Percentiles rank a stretch among this genome's conserved stretches.
Evolutionary conservation across 37 sponge, comb jelly and placozoan genomes (phyloP).

Genomic region (Ephydatia muelleri): DNA sequence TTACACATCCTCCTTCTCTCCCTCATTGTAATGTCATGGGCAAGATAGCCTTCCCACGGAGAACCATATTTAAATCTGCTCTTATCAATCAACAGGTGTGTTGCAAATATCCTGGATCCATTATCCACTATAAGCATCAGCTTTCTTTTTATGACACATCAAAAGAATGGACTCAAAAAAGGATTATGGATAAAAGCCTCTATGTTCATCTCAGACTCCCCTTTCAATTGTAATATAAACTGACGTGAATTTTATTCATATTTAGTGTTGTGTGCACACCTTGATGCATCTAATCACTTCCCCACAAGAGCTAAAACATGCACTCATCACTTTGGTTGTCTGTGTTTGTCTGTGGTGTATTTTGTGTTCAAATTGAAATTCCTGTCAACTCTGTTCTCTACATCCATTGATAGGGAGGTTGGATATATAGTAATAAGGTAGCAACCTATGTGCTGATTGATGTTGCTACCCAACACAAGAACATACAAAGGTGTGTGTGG

Average conservation of each 20-base stretch:
- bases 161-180: not conserved
- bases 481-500: not conserved
- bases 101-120: not conserved
- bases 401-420: too few relatives aligned
- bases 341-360: not conserved
- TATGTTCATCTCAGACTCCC: not conserved
- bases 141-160: not conserved
- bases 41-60: not conserved
- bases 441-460: too few relatives aligned
- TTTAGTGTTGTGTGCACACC: not conserved
- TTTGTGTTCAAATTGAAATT: not conserved
- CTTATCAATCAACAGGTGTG: not conserved
- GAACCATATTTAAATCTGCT: not conserved
- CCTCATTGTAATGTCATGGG: not conserved
- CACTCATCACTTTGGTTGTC: not conserved
- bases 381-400: not conserved
- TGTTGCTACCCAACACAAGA: too few relatives aligned
- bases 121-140: not conserved
- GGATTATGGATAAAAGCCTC: not conserved
- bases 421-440: too few relatives aligned
- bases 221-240: not conserved
- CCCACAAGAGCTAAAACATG: not conserved
- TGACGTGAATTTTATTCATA: not conserved
- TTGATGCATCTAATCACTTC: not conserved
- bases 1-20: not conserved